phyloP scores from a whole-genome alignment of 2,888 invertebrate species.

The Pilophorus perplexus region DNA sequence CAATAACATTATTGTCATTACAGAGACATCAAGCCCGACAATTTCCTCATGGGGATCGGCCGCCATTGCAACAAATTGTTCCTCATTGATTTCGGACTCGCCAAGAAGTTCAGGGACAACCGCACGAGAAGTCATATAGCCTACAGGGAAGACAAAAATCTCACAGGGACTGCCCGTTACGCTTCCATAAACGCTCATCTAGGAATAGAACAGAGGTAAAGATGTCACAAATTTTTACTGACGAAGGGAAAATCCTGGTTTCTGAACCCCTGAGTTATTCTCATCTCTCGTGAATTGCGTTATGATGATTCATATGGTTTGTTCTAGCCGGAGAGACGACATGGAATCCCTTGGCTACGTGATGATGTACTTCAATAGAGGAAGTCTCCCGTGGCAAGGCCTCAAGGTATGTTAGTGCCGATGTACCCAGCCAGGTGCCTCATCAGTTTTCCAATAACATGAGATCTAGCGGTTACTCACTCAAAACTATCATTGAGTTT shows the following conservation, averaged over 20 bases:
- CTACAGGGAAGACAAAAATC: conserved; percentile 96
- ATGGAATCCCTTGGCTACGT: conserved; percentile 99
- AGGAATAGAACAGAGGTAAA: conserved; percentile 86
- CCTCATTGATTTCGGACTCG: conserved; percentile 98
- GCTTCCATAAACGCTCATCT: conserved; percentile 99
- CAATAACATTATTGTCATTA: no score
- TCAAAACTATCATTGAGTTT: no score
- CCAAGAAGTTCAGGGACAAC: conserved; percentile 96
- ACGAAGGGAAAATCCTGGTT: no score
- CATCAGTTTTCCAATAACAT: no score
- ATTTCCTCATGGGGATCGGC: conserved; percentile 98
- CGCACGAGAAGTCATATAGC: conserved; percentile 88
- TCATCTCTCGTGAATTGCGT: no score
- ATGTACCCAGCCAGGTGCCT: no score
- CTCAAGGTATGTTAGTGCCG: conserved; percentile 55
- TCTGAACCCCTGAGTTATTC: no score
- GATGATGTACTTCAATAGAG: conserved; percentile 95
- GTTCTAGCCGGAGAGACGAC: conserved; percentile 87
- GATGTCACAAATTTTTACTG: neutral
- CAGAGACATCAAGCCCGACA: conserved; percentile 94
- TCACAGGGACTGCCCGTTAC: conserved; percentile 93
- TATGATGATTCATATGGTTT: neutral
- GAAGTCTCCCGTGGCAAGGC: conserved; percentile 67
- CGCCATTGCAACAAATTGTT: conserved; percentile 97
- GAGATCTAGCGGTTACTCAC: no score